These are phyloP conservation scores for Botia kubotai DNA, from an alignment of 2,797 vertebrate species.

Conservation along the genomic window DNA sequence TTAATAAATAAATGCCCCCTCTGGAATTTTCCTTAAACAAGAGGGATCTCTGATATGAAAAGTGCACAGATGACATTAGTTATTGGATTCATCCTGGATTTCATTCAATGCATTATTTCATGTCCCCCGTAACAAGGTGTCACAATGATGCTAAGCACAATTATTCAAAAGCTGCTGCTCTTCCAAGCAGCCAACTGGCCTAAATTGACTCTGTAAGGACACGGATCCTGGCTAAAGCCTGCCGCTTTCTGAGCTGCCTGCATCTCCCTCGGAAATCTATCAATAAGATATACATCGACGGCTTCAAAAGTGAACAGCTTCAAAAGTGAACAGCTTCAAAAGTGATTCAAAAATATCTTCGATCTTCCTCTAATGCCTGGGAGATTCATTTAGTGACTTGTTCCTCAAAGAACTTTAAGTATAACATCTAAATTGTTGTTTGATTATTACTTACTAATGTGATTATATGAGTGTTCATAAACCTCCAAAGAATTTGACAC, in stretches of 20 bases:
- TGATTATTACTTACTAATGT: conserved; percentile 17
- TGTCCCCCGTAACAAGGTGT: conserved; percentile 39
- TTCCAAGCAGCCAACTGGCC: conserved; percentile 37
- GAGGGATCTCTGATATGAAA: conserved; percentile 44
- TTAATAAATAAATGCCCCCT: conserved; percentile 61
- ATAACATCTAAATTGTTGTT: conserved; percentile 26
- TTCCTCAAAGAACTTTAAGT: conserved; percentile 31
- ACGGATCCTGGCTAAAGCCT: conserved; percentile 2
- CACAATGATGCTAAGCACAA: conserved; percentile 44
- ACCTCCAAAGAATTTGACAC: conserved; percentile 26
- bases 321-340: background rate
- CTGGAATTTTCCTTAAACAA: conserved; percentile 51
- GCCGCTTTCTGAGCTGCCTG: background rate
- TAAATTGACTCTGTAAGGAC: conserved; percentile 15
- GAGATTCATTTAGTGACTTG: background rate
- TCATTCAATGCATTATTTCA: conserved; percentile 49
- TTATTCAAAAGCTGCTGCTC: conserved; percentile 46
- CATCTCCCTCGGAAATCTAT: background rate
- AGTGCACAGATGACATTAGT: conserved; percentile 53
- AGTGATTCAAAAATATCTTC: background rate
- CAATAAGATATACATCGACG: background rate
- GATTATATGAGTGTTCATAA: background rate
- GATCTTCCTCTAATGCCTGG: background rate
- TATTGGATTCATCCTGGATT: conserved; percentile 50
- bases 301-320: background rate